Evolutionary conservation across 2,797 vertebrate genomes (phyloP).

Genomic region (Gambusia yucatana): DNA sequence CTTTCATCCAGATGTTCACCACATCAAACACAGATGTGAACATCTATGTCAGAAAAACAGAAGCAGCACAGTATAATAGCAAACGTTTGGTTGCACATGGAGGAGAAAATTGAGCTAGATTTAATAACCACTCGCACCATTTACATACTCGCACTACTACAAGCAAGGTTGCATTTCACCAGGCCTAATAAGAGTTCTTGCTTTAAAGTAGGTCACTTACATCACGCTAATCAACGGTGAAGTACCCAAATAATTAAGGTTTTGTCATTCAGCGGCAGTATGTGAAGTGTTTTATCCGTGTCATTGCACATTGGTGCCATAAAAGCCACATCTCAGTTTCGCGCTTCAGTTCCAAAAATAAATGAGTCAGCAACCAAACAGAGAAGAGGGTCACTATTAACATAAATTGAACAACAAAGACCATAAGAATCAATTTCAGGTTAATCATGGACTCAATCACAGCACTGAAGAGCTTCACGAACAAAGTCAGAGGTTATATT

Average conservation of each 20-base stretch:
- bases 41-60: neutral
- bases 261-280: conserved; percentile 19
- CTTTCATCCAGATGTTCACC: conserved; percentile 27
- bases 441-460: neutral
- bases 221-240: conserved; percentile 29
- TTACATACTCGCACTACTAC: conserved; percentile 28
- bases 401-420: conserved; percentile 6
- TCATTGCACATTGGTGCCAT: conserved; percentile 9
- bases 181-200: conserved; percentile 38
- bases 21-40: conserved; percentile 33
- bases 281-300: conserved; percentile 13
- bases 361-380: neutral
- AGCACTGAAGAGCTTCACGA: neutral
- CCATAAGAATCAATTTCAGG: too few species aligned
- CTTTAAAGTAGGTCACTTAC: conserved; percentile 51
- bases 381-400: conserved; percentile 1
- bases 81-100: conserved; percentile 34
- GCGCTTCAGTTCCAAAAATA: neutral
- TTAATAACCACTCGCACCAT: conserved; percentile 27
- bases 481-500: neutral
- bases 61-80: conserved; percentile 12
- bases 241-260: conserved; percentile 44
- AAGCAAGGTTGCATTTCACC: conserved; percentile 25
- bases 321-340: conserved; percentile 2
- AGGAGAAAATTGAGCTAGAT: conserved; percentile 38